Percentiles rank a stretch among this genome's conserved stretches.
These are phyloP conservation scores for Rhipidura dahli DNA, from an alignment of 2,113 vertebrate genomes.

Conservation along the genomic window DNA sequence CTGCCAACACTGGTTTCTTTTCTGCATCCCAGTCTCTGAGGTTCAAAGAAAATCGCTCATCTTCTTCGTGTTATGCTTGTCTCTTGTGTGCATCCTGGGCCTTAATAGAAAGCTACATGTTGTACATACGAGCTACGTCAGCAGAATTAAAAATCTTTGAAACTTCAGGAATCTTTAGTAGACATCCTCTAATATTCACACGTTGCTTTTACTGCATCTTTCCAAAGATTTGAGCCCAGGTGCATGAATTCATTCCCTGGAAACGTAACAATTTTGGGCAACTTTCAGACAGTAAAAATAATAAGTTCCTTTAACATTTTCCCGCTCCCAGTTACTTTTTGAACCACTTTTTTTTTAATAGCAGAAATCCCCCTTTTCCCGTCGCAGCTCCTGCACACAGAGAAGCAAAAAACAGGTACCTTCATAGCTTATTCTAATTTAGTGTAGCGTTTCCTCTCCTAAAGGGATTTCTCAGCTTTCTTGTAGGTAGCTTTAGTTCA, in stretches of 20 bases:
- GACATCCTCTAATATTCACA: not conserved
- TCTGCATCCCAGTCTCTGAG: not conserved
- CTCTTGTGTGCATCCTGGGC: not conserved
- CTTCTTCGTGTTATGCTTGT: not conserved
- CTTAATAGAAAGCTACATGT: not conserved
- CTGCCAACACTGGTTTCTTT: not conserved
- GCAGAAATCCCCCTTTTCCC: not conserved
- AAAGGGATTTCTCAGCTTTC: not conserved
- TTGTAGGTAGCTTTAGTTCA: not conserved
- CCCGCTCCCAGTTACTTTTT: not conserved
- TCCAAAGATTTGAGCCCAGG: not conserved
- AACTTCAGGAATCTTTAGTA: not conserved
- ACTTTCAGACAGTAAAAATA: not conserved
- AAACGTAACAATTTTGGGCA: not conserved
- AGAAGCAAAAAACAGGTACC: not conserved
- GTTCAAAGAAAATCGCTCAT: not conserved
- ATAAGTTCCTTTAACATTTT: not conserved
- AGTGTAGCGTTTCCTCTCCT: not conserved
- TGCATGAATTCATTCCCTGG: not conserved
- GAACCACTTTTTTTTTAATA: not conserved
- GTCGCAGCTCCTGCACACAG: not conserved
- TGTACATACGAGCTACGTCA: not conserved
- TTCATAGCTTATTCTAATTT: not conserved
- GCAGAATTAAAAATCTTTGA: not conserved
- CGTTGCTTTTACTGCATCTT: not conserved